Evolutionary conservation across 2,888 invertebrate genomes (phyloP).

Genomic region (Hermaeophaga mercurialis): DNA sequence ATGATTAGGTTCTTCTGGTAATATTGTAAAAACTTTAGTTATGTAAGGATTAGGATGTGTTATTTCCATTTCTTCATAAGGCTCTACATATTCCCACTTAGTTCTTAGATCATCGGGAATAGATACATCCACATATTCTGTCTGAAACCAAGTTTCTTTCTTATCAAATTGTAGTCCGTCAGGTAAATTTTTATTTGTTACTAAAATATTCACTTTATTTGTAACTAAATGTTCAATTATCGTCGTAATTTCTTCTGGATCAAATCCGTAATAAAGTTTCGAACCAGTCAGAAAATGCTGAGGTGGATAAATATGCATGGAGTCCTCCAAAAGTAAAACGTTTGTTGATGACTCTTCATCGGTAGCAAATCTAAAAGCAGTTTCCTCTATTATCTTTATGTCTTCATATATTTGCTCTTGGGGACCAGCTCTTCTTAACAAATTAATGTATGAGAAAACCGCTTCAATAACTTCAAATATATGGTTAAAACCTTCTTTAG

Average conservation of each 20-base stretch:
- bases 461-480: conserved; percentile 75
- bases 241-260: conserved; percentile 68
- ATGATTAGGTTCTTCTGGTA: conserved; percentile 56
- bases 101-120: conserved; percentile 68
- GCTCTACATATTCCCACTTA: conserved; percentile 65
- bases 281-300: conserved; percentile 80
- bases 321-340: conserved; percentile 76
- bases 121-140: conserved; percentile 71
- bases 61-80: conserved; percentile 66
- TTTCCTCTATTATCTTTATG: conserved; percentile 75
- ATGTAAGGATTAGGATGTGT: conserved; percentile 77
- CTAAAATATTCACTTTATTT: conserved; percentile 71
- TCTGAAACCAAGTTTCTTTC: conserved; percentile 83
- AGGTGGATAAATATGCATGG: conserved; percentile 81
- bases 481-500: conserved; percentile 75
- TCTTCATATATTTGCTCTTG: conserved; percentile 73
- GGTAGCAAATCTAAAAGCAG: conserved; percentile 71
- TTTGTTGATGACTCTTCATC: conserved; percentile 76
- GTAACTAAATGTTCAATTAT: conserved; percentile 67
- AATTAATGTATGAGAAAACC: conserved; percentile 78
- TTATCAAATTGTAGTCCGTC: conserved; percentile 63
- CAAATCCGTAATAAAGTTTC: conserved; percentile 75
- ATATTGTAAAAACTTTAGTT: conserved; percentile 70
- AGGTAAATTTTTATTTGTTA: conserved; percentile 68
- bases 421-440: conserved; percentile 71